Conservation (phyloP, 2,888 invertebrate genomes). For the Dione juno region DNA sequence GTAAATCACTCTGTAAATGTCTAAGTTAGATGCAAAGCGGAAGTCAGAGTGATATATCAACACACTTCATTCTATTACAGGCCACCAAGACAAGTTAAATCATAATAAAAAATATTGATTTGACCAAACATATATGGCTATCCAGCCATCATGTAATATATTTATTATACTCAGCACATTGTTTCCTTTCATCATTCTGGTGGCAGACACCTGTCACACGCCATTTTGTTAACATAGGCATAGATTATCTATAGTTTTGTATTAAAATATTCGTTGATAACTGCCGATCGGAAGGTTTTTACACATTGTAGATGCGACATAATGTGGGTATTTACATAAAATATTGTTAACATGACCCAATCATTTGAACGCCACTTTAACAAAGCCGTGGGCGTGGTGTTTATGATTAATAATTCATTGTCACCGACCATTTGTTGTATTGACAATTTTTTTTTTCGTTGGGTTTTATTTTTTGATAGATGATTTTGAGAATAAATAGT, state of each 20-base stretch:
- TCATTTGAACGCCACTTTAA: constrained; percentile 12
- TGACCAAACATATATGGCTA: not conserved
- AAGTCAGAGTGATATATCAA: too few species aligned
- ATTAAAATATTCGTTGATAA: constrained; percentile 31
- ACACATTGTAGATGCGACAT: constrained; percentile 26
- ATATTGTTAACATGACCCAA: constrained; percentile 23
- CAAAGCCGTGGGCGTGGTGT: constrained; percentile 17
- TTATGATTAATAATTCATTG: constrained; percentile 23
- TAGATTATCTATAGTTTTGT: constrained; percentile 4
- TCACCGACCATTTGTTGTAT: not conserved
- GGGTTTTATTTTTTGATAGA: not conserved
- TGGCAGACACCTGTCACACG: constrained; percentile 25
- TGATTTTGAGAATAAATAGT: not conserved
- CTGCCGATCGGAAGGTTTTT: constrained; percentile 29
- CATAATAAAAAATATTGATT: constrained; percentile 2
- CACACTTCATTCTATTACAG: not conserved
- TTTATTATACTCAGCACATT: not conserved
- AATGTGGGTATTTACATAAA: constrained; percentile 31
- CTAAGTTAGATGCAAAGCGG: too few species aligned
- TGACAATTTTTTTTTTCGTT: not conserved
- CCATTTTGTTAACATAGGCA: constrained; percentile 29
- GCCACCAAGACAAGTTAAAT: not conserved
- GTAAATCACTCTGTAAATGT: too few species aligned
- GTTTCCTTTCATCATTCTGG: not conserved
- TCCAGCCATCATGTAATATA: not conserved